These are phyloP conservation scores for Forficula auricularia DNA, from an alignment of 1,140 invertebrate genomes.

Conservation along the genomic window DNA sequence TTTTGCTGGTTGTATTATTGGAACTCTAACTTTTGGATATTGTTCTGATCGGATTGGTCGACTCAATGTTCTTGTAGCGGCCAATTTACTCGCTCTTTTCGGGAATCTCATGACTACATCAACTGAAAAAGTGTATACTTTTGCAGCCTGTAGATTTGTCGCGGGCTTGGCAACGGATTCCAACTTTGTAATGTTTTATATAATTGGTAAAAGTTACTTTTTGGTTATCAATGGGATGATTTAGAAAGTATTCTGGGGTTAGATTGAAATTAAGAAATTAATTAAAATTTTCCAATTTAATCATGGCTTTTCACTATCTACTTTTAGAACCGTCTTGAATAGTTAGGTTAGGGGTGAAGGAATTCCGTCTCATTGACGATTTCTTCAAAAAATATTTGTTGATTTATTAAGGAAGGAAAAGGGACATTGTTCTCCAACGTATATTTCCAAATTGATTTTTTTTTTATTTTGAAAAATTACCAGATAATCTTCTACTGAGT, in stretches of 20 bases:
- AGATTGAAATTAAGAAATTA: background rate
- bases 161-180: constrained; percentile 40
- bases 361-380: too few species aligned
- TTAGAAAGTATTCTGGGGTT: background rate
- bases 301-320: too few species aligned
- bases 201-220: constrained; percentile 30
- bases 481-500: too few species aligned
- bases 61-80: constrained; percentile 33
- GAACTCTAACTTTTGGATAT: constrained; percentile 35
- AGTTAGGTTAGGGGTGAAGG: too few species aligned
- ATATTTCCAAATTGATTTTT: too few species aligned
- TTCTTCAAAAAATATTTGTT: too few species aligned
- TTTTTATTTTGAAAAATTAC: too few species aligned
- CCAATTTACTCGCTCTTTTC: constrained; percentile 33
- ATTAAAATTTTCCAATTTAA: too few species aligned
- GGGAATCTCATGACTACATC: constrained; percentile 36
- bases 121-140: constrained; percentile 27
- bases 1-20: constrained; percentile 38
- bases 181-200: constrained; percentile 45
- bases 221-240: background rate
- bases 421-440: too few species aligned
- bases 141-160: constrained; percentile 33
- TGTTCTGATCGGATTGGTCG: constrained; percentile 38
- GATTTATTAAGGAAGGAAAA: too few species aligned
- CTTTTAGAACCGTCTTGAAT: too few species aligned